Percentiles rank a stretch among this genome's conserved stretches.
phyloP scores from a whole-genome alignment of 2,888 invertebrate genomes.

The Pollenia labialis region DNA sequence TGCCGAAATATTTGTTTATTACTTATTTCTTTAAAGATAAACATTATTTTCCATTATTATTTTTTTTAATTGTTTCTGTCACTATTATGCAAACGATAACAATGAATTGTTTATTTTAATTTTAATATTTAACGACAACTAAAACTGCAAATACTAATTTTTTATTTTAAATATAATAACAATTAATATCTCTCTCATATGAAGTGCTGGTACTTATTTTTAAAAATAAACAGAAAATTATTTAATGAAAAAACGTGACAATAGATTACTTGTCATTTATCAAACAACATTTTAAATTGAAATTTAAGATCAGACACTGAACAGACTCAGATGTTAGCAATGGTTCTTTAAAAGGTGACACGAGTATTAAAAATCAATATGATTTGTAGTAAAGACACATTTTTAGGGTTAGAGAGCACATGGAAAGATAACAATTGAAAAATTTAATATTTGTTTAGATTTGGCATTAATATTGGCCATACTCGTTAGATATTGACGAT shows the following conservation, averaged over 20 bases:
- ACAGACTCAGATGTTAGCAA: background rate
- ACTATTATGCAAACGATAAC: conserved; percentile 69
- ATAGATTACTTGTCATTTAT: conserved; percentile 44
- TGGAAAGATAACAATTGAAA: too few relatives aligned
- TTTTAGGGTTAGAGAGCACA: too few relatives aligned
- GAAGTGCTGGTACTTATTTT: conserved; percentile 1
- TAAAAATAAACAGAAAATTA: conserved; percentile 36
- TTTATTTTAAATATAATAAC: conserved; percentile 45
- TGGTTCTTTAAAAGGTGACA: too few relatives aligned
- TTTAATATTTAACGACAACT: conserved; percentile 10
- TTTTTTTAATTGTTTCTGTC: conserved; percentile 69
- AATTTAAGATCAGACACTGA: conserved; percentile 10
- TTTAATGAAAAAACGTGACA: conserved; percentile 58
- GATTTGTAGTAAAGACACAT: too few relatives aligned
- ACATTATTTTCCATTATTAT: conserved; percentile 54
- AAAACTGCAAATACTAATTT: background rate
- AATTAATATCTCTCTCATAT: conserved; percentile 34
- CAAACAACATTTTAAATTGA: conserved; percentile 41
- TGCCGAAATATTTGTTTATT: conserved; percentile 27
- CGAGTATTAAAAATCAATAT: too few relatives aligned
- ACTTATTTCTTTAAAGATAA: background rate
- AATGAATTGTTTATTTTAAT: conserved; percentile 39
- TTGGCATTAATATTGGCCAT: too few relatives aligned
- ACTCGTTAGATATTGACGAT: too few relatives aligned
- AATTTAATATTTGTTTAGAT: too few relatives aligned